phyloP scores from a whole-genome alignment of 2,113 vertebrate species.

The Bubalus kerabau region DNA sequence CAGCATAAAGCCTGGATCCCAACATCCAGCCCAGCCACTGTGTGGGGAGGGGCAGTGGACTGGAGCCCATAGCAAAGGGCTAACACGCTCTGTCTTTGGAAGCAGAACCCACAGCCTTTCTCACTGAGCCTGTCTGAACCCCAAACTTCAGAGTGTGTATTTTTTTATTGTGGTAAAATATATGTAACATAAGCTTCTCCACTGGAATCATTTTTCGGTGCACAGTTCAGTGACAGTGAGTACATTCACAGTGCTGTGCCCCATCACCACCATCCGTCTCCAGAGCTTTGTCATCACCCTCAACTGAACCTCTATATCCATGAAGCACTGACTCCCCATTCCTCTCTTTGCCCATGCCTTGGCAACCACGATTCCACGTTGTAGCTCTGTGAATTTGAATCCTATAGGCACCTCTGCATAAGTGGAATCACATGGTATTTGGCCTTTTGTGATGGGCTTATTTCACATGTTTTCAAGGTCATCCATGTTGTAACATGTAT shows the following conservation, averaged over 20 bases:
- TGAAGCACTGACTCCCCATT: background rate
- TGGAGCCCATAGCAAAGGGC: background rate
- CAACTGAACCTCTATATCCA: background rate
- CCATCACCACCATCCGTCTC: background rate
- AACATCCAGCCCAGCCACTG: background rate
- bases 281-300: background rate
- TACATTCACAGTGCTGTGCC: background rate
- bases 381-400: background rate
- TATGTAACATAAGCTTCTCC: background rate
- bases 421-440: background rate
- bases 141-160: background rate
- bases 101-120: background rate
- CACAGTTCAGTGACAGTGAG: background rate
- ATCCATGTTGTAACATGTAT: background rate
- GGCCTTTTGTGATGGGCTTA: background rate
- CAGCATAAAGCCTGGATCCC: background rate
- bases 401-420: background rate
- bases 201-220: background rate
- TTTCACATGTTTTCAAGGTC: background rate
- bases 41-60: accelerated
- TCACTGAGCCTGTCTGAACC: background rate
- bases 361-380: background rate
- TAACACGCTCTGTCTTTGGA: background rate
- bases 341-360: too few relatives aligned
- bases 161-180: background rate